Percentiles rank a stretch among this genome's conserved stretches.
Evolutionary conservation across 35 echinoderm and acorn worm genomes (phyloP).

Genomic region (Stichopus chloronotus): DNA sequence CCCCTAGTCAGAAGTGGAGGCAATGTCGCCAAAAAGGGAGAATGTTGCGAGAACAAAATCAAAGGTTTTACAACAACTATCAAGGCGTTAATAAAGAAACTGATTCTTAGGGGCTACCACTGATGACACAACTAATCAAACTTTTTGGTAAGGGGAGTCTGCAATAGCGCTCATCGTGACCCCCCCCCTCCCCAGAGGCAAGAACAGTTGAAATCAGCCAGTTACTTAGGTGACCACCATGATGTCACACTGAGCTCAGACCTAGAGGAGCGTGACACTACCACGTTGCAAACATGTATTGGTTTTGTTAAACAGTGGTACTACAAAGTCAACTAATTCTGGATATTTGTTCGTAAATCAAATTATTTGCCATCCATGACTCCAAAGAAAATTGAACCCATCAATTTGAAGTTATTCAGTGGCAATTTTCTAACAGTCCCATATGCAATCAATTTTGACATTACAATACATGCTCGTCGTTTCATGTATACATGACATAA

Average conservation of each 20-base stretch:
- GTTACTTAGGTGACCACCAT: neutral
- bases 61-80: neutral
- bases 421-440: neutral
- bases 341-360: neutral
- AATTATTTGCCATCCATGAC: constrained; percentile 8
- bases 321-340: neutral
- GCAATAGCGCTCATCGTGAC: neutral
- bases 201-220: neutral
- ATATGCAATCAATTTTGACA: neutral
- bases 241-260: neutral
- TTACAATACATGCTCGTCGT: neutral
- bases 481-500: neutral
- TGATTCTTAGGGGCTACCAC: neutral
- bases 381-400: neutral
- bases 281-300: constrained; percentile 1
- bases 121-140: neutral
- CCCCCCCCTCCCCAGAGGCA: neutral
- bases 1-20: neutral
- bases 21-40: neutral
- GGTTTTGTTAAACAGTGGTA: constrained; percentile 17
- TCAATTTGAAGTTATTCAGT: neutral
- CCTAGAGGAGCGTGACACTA: neutral
- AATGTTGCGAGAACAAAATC: neutral
- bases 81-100: neutral
- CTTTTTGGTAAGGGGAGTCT: neutral